Evolutionary conservation across 2,113 vertebrate species (phyloP), one percentile per base, ranked within the genome.

Genomic region (Hyperopisus bebe): DNA sequence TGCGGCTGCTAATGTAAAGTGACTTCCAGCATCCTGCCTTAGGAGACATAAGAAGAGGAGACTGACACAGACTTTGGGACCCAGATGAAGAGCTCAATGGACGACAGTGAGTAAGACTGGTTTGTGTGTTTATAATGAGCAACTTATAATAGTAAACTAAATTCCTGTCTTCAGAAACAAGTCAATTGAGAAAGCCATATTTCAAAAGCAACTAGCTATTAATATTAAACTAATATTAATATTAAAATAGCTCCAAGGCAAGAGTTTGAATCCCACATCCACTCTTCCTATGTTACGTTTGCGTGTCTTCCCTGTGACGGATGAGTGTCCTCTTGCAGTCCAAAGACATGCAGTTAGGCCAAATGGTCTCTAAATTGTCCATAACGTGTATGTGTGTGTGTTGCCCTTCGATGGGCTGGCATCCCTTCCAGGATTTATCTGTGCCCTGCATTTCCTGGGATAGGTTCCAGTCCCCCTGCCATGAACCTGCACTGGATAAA

Each of bases 81-180:
- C 62, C 80, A 88, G 46, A 27, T 9, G n/a, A 82, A 77, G 82
- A 88, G 91, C 88, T 66, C 90, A 89, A 93, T 92, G 10, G 90
- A 90, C 89, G 89, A 89, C 88, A 88, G 90, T 90, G 51, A 90
- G 90, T 92, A 90, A 92, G 62, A 46, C 90, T 77, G 70, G 70
- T 35, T 39, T 77, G 35, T 19, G 15, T 42, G 74, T 80, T 7
- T 19, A 19, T 17, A 42, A 80, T 42, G 13, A 80, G 74, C 15
- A 6, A 80, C 70, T 11, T 27, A 82, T 55, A 24, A 80, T 48
- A 42, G 58, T 55, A 90, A 90, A 90, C 62, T 84, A 90, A 80
- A 88, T 66, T 83, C 62, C 55, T 19, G 74, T 47, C 87, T 50
- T 47, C 31, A 35, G 39, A 88, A 80, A 70, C 90, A 82, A 42